Evolutionary conservation across 2,113 vertebrate genomes (phyloP).

Genomic region (Genyomyrus donnyi): DNA sequence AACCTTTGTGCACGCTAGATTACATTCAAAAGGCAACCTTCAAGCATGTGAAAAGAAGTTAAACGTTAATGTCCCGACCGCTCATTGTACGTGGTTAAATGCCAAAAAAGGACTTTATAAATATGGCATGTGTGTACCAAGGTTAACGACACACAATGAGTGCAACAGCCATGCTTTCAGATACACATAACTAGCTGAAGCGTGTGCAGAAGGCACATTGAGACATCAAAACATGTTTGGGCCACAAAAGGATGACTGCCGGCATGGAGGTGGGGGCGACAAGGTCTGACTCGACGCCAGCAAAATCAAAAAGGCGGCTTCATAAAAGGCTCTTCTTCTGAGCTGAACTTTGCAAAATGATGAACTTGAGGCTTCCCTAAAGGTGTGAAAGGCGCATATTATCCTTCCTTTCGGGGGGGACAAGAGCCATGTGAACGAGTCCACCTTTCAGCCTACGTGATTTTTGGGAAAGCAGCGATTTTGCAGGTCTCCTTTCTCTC

Average conservation of each 20-base stretch:
- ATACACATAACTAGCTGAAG: constrained; percentile 42
- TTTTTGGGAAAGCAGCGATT: background rate
- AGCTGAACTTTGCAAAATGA: constrained; percentile 27
- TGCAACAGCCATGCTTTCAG: constrained; percentile 31
- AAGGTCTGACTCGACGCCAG: constrained; percentile 29
- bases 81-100: constrained; percentile 38
- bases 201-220: constrained; percentile 36
- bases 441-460: constrained; percentile 24
- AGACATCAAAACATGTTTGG: constrained; percentile 42
- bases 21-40: constrained; percentile 48
- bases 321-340: constrained; percentile 28
- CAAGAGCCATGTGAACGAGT: constrained; percentile 25
- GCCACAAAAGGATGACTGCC: constrained; percentile 37
- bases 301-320: constrained; percentile 9
- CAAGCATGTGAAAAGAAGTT: constrained; percentile 39
- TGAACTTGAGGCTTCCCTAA: constrained; percentile 40
- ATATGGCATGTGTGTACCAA: constrained; percentile 38
- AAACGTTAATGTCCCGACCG: constrained; percentile 41
- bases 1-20: constrained; percentile 27
- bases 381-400: constrained; percentile 37
- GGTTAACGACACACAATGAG: constrained; percentile 41
- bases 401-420: constrained; percentile 25
- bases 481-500: background rate
- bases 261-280: constrained; percentile 30
- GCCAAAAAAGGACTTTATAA: constrained; percentile 35